Percentiles rank a stretch among this genome's conserved stretches.
Evolutionary conservation across 1,140 invertebrate genomes (phyloP).

Genomic region (Trachymyrmex septentrionalis): DNA sequence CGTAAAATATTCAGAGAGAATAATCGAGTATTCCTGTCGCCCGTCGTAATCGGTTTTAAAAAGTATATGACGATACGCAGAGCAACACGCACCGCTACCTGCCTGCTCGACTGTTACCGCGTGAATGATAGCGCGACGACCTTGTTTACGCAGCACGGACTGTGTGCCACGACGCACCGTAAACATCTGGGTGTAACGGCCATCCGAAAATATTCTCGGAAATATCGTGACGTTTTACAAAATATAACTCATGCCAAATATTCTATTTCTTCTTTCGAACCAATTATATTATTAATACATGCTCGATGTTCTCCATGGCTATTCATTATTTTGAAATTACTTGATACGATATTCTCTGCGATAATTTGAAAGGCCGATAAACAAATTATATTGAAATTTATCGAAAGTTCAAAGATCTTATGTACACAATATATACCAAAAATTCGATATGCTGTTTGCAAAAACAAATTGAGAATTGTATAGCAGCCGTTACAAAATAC

Average conservation of each 20-base stretch:
- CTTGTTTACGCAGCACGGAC: background rate
- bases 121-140: background rate
- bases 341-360: background rate
- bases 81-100: background rate
- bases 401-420: background rate
- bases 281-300: background rate
- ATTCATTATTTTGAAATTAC: background rate
- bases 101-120: background rate
- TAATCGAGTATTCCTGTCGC: background rate
- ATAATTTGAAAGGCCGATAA: background rate
- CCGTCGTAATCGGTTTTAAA: background rate
- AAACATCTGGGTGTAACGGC: no score
- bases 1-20: background rate
- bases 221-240: background rate
- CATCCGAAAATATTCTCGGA: background rate
- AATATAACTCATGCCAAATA: no score
- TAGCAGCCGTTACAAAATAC: background rate
- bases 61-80: background rate
- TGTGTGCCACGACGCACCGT: no score
- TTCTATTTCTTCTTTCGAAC: background rate
- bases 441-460: background rate
- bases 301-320: background rate
- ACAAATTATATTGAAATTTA: background rate
- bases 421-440: background rate
- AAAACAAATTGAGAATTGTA: background rate